Conservation (phyloP, 2,797 vertebrate genomes). For the Argya squamiceps region DNA sequence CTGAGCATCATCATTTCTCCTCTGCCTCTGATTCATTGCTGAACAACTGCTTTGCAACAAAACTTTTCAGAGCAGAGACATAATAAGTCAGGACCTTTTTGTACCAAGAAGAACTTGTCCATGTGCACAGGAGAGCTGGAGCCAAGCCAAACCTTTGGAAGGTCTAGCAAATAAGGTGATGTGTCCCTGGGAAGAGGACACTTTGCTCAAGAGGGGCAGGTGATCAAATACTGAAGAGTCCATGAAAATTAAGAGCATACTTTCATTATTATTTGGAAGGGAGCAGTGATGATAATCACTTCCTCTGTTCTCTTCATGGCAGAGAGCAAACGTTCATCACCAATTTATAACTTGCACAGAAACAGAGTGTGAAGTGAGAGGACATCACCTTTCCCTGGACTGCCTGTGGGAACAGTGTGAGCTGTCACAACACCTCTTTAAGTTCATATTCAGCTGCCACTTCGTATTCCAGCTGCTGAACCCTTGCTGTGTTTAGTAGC, state of each 20-base stretch:
- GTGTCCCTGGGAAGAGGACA: not conserved
- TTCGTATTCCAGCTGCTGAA: not conserved
- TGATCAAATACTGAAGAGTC: slow-evolving; percentile 4
- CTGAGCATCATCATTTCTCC: not conserved
- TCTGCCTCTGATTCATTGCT: not conserved
- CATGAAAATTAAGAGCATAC: not conserved
- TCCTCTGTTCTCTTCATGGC: not conserved
- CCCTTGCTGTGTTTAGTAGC: not conserved
- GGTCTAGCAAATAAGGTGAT: not conserved
- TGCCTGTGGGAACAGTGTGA: not conserved
- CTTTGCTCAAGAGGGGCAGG: not conserved
- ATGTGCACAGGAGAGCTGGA: not conserved
- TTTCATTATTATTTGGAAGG: not conserved
- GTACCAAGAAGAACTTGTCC: not conserved
- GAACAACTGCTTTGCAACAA: not conserved
- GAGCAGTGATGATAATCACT: not conserved
- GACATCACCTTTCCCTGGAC: not conserved
- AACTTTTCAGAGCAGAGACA: not conserved
- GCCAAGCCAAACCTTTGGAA: not conserved
- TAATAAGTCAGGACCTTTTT: not conserved
- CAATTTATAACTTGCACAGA: not conserved
- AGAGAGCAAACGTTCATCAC: not conserved
- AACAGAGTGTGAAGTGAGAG: not conserved
- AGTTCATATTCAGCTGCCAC: not conserved
- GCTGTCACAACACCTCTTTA: not conserved